Evolutionary conservation across 2,888 invertebrate species (phyloP).

Genomic region (Eupithecia subfuscata): DNA sequence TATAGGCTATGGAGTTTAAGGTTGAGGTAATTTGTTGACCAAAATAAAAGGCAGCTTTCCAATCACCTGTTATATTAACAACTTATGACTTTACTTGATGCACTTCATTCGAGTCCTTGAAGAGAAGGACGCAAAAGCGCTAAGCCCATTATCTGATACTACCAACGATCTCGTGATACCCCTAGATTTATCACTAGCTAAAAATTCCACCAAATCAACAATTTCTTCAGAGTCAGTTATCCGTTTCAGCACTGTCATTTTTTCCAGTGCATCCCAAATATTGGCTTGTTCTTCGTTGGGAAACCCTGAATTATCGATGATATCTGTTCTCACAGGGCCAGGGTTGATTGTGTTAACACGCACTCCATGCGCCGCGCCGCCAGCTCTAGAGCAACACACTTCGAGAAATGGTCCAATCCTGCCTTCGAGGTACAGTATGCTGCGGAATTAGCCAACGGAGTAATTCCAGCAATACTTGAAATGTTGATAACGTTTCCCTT

Average conservation of each 20-base stretch:
- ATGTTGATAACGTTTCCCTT: conserved; percentile 55
- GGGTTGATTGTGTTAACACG: conserved; percentile 94
- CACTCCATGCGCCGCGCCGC: conserved; percentile 86
- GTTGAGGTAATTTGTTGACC: too few relatives aligned
- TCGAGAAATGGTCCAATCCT: conserved; percentile 92
- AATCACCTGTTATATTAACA: background rate
- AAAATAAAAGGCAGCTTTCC: background rate
- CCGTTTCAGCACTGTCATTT: conserved; percentile 92
- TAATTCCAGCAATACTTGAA: conserved; percentile 48
- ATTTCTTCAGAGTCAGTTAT: conserved; percentile 69
- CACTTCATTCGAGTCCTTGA: background rate
- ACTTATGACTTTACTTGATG: background rate
- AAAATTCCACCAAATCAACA: conserved; percentile 90
- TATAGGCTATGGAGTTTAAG: too few relatives aligned
- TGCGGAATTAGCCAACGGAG: conserved; percentile 20
- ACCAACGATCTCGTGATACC: conserved; percentile 90
- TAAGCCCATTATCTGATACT: conserved; percentile 50
- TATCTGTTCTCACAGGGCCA: conserved; percentile 85
- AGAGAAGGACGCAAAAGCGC: background rate
- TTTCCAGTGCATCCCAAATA: conserved; percentile 86
- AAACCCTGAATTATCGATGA: background rate
- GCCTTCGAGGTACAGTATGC: conserved; percentile 52
- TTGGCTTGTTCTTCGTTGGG: background rate
- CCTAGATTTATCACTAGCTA: conserved; percentile 85
- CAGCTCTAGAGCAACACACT: conserved; percentile 91